These are phyloP conservation scores for Eupeodes luniger DNA, from an alignment of 2,888 invertebrate genomes.

Conservation along the genomic window DNA sequence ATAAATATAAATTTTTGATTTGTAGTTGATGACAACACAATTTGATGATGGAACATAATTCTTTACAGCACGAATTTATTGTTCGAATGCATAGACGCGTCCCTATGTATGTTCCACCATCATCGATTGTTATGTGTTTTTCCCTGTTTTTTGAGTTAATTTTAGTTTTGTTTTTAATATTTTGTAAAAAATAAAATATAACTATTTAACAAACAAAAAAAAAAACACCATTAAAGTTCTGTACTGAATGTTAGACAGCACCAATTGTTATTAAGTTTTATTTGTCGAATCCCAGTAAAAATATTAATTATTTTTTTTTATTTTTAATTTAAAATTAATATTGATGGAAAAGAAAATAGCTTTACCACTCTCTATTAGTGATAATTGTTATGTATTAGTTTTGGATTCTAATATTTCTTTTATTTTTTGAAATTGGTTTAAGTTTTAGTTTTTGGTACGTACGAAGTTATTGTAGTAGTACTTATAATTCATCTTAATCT, in stretches of 20 bases:
- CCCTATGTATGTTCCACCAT: slow-evolving; percentile 36
- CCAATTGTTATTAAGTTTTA: slow-evolving; percentile 64
- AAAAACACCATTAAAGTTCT: slow-evolving; percentile 59
- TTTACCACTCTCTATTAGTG: slow-evolving; percentile 55
- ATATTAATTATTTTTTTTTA: slow-evolving; percentile 17
- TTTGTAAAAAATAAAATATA: slow-evolving; percentile 23
- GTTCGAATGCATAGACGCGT: background rate
- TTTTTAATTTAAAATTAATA: slow-evolving; percentile 26
- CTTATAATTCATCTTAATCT: slow-evolving; percentile 43
- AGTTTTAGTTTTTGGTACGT: slow-evolving; percentile 33
- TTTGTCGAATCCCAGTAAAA: slow-evolving; percentile 58
- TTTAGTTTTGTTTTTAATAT: slow-evolving; percentile 14
- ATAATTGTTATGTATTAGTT: slow-evolving; percentile 47
- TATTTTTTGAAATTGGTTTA: slow-evolving; percentile 35
- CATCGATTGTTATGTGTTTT: slow-evolving; percentile 58
- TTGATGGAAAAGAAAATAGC: slow-evolving; percentile 16
- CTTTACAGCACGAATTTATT: background rate
- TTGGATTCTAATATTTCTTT: background rate
- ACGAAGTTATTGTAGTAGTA: slow-evolving; percentile 44
- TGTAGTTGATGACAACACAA: slow-evolving; percentile 61
- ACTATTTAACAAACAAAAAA: slow-evolving; percentile 9
- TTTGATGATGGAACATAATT: slow-evolving; percentile 55
- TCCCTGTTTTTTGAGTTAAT: slow-evolving; percentile 39
- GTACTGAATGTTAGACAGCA: slow-evolving; percentile 75
- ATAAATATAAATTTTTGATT: slow-evolving; percentile 45